Evolutionary conservation across 2,113 vertebrate species (phyloP).

Genomic region (Mixornis gularis): DNA sequence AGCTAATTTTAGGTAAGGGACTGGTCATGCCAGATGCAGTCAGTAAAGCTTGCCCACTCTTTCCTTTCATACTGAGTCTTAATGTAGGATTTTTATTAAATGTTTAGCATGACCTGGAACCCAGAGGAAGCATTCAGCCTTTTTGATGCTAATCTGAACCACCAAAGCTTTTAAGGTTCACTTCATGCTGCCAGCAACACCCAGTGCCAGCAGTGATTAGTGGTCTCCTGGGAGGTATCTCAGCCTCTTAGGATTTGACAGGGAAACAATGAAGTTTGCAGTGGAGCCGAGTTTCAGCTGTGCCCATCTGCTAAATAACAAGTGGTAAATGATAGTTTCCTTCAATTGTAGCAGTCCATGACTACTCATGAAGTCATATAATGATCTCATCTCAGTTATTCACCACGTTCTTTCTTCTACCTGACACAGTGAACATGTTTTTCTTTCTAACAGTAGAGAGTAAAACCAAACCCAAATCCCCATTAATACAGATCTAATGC

Average conservation of each 20-base stretch:
- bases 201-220: slow-evolving; percentile 20
- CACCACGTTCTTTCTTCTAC: slow-evolving; percentile 4
- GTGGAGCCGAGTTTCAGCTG: background rate
- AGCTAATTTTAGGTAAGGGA: background rate
- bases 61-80: background rate
- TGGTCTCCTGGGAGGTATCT: slow-evolving; percentile 30
- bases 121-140: background rate
- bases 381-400: slow-evolving; percentile 46
- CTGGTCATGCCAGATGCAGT: background rate
- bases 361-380: slow-evolving; percentile 22
- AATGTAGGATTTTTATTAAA: slow-evolving; percentile 20
- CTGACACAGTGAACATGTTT: background rate
- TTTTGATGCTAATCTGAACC: slow-evolving; percentile 32
- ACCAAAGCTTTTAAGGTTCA: slow-evolving; percentile 11
- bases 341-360: slow-evolving; percentile 18
- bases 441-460: slow-evolving; percentile 15
- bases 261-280: slow-evolving; percentile 29
- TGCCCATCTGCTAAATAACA: slow-evolving; percentile 35
- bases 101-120: background rate
- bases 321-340: slow-evolving; percentile 34
- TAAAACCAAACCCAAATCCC: background rate
- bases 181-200: background rate
- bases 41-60: background rate
- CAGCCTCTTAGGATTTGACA: slow-evolving; percentile 13
- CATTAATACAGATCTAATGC: background rate